A percentile compares a stretch with the other conserved stretches of the same genome.
Evolutionary conservation across 2,797 vertebrate genomes (phyloP).

Genomic region (Rhynchotus rufescens): DNA sequence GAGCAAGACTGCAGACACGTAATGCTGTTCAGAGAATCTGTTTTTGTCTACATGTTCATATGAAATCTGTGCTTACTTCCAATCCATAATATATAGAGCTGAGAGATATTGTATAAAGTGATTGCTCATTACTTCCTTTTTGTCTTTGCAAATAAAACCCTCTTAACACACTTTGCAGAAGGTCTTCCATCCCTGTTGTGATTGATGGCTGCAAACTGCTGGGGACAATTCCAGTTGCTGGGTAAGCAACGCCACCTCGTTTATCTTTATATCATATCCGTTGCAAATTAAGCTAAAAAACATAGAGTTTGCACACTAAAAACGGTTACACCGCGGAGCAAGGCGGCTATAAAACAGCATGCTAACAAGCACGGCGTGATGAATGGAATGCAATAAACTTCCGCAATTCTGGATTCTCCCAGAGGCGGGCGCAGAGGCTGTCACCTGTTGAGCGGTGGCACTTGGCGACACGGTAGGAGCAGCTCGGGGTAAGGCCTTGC

Average conservation of each 20-base stretch:
- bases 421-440: constrained; percentile 47
- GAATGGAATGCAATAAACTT: constrained; percentile 74
- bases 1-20: not conserved
- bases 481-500: not conserved
- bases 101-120: not conserved
- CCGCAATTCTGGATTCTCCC: constrained; percentile 73
- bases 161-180: constrained; percentile 55
- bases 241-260: constrained; percentile 69
- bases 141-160: constrained; percentile 29
- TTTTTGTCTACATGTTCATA: not conserved
- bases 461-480: constrained; percentile 19
- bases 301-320: constrained; percentile 75
- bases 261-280: constrained; percentile 80
- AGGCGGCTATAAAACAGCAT: constrained; percentile 82
- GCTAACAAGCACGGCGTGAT: constrained; percentile 78
- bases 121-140: constrained; percentile 34
- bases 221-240: constrained; percentile 70
- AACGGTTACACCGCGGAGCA: constrained; percentile 73
- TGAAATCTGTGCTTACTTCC: not conserved
- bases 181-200: constrained; percentile 44
- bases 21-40: fast-evolving
- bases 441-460: constrained; percentile 63
- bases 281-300: constrained; percentile 81
- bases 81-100: not conserved
- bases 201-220: constrained; percentile 77